Evolutionary conservation across 1,140 invertebrate species (phyloP), one percentile per base, ranked within the genome.

Genomic region (Drosophila aff.): DNA sequence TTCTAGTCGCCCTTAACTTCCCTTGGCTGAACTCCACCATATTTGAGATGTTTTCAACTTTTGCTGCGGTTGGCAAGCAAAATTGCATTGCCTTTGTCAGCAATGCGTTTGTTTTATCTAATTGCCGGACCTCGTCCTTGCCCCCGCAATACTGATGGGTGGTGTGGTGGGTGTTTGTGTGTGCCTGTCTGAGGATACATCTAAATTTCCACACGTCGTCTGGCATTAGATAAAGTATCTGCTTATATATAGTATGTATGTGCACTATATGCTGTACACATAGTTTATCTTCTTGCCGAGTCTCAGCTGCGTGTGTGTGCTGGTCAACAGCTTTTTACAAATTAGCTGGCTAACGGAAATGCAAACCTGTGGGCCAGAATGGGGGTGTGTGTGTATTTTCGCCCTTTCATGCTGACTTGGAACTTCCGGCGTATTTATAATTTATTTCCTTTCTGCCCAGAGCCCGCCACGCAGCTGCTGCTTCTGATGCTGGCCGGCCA

Each of bases 31-130:
- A 63, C 81, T 80, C 71, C 73, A 80, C 81, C 83, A 65, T 60
- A 68, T 85, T 84, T 81, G 71, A 74, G 71, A 74, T 74, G 69
- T 73, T 74, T 73, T 73, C 85, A 89, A 89, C 85, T 89, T 89
- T 90, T 90, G 85, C 85, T 90, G 75, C 81, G 81, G 74, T 74
- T 81, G 58, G 63, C 84, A 85, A 79, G 81, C 72, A 80, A 85
- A 90, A 90, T 90, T 90, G 85, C 85, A 90, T 82, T 90, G 85
- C 85, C 85, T 90, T 90, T 90, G 85, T 91, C 85, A 90, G 85
- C 81, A 79, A 66, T 89, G 81, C 81, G 85, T 90, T 90, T 90
- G 85, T 90, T 90, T 90, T 90, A 84, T 90, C 85, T 90, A 90
- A 90, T 90, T 90, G 85, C 86, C 57, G 18, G 23, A 13, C 52